Evolutionary conservation across 2,113 vertebrate genomes (phyloP), one percentile per base, ranked within the genome.

Genomic region (Suricata suricatta): DNA sequence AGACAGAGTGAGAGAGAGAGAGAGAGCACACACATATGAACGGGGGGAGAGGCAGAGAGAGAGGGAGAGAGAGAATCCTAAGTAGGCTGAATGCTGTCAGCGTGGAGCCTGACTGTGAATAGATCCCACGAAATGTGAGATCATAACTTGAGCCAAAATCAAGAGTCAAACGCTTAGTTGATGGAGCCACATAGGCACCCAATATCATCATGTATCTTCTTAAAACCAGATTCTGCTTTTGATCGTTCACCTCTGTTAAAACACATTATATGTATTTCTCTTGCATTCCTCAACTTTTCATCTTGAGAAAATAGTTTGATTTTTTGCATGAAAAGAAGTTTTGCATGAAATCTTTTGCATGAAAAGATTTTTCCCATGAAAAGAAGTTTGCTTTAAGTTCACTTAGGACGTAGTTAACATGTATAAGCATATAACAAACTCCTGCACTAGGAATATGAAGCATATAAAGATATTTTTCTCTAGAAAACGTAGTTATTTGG

Each of bases 321-420:
- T 92, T 93, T 88, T 11, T 91, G 7, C 66, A 69, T 38, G 21
- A 71, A 89, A 38, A 41, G 2, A 97, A 12, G 5, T 9, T 86
- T 91, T n/a, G n/a, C n/a, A n/a, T n/a, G n/a, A n/a, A n/a, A n/a
- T n/a, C n/a, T n/a, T n/a, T n/a, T n/a, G n/a, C n/a, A n/a, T n/a
- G n/a, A n/a, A n/a, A n/a, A n/a, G n/a, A n/a, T n/a, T n/a, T 96
- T 94, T 95, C 69, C 14, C 66, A 69, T 38, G 21, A 71, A 89
- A 38, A 41, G 2, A 97, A 12, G 5, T 9, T 86, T 91, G 10
- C 64, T 35, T 77, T 12, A 72, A 72, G 41, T 72, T 88, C 44
- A 15, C 3, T 33, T 76, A 52, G 21, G 52, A 33, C 8, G 41
- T 33, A 63, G 15, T 80, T 92, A 93, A 85, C n/a, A 66, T 35